These are phyloP conservation scores for Hyposmocoma kahamanoa DNA, from an alignment of 1,140 invertebrate species.

Conservation along the genomic window DNA sequence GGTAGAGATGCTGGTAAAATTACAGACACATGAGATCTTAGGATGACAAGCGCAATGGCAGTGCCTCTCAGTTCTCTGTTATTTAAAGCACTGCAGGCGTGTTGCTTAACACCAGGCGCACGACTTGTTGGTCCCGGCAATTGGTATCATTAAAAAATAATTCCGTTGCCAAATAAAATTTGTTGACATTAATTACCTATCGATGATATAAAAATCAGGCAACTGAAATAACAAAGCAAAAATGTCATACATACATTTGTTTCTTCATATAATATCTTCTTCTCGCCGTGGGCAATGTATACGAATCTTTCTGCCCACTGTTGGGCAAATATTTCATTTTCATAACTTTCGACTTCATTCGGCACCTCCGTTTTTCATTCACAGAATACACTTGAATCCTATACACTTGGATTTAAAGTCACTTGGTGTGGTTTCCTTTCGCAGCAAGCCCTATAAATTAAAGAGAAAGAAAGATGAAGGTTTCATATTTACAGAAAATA, in stretches of 20 bases:
- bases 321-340: slow-evolving; percentile 73
- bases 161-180: no score
- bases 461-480: slow-evolving; percentile 48
- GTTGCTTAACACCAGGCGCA: no score
- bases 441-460: slow-evolving; percentile 47
- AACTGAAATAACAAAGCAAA: slow-evolving; percentile 10
- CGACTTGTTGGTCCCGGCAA: no score
- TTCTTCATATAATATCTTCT: slow-evolving; percentile 74
- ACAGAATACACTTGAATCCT: no score
- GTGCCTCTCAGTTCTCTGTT: no score
- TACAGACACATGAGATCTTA: no score
- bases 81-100: no score
- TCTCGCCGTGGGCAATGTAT: slow-evolving; percentile 65
- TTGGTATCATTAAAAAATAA: no score
- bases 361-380: slow-evolving; percentile 15
- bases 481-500: slow-evolving; percentile 24
- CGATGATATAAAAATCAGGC: no score
- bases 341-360: slow-evolving; percentile 69
- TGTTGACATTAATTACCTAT: no score
- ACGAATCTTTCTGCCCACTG: slow-evolving; percentile 66
- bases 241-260: slow-evolving; percentile 64
- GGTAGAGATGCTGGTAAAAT: no score
- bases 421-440: slow-evolving; percentile 6
- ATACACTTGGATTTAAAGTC: slow-evolving; percentile 15
- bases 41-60: no score